Conservation (phyloP, 64 coral and sea anemone species). For the Actinia equina region DNA sequence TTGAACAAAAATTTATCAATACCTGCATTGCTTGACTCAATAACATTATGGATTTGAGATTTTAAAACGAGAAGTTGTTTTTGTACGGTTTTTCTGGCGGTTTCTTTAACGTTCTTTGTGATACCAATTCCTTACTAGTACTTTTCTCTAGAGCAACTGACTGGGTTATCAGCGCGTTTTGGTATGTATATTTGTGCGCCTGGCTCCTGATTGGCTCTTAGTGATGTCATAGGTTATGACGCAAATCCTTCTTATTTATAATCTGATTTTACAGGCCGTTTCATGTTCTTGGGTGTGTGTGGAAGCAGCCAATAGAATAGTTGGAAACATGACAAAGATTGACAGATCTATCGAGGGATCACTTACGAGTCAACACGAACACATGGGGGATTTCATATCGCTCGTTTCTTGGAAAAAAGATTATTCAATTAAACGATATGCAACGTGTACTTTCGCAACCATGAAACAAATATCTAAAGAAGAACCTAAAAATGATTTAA, state of each 20-base stretch:
- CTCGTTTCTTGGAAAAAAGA: background rate
- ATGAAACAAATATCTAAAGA: background rate
- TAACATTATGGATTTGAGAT: background rate
- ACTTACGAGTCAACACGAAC: background rate
- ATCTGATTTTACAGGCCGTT: background rate
- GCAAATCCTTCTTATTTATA: background rate
- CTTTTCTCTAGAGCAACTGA: background rate
- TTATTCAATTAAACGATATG: background rate
- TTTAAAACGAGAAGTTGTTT: background rate
- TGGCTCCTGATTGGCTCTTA: background rate
- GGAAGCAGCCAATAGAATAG: background rate
- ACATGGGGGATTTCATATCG: background rate
- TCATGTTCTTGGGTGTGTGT: slow-evolving; percentile 1
- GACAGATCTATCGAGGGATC: background rate
- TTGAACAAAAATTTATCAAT: background rate
- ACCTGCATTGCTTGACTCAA: background rate
- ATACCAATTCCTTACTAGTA: background rate
- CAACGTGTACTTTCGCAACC: background rate
- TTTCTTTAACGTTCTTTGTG: background rate
- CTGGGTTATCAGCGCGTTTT: background rate
- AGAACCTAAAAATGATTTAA: background rate
- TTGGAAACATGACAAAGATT: background rate
- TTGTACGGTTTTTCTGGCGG: background rate
- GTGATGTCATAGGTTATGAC: slow-evolving; percentile 7
- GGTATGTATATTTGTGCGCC: background rate